Base-by-base conservation (phyloP, 2,888 invertebrate species). In the Tipula lateralis region DNA sequence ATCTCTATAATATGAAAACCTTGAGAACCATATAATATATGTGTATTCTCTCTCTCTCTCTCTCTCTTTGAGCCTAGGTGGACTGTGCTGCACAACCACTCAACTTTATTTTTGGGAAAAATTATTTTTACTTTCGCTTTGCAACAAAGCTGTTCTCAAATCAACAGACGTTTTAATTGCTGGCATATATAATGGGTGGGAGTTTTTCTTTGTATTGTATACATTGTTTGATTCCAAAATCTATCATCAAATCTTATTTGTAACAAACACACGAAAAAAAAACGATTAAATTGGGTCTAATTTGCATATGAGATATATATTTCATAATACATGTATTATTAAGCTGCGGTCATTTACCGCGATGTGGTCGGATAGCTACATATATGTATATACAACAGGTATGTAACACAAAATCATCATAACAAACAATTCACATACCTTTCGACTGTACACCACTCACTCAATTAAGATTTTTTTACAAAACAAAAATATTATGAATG, bases 81-180 rank as follows among this genome's bases (percentile, higher is more conserved):
- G n/a, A 24, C 24, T 24, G 66, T 24, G 9, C n/a, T 39, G 13
- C 2, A 66, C 66, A 66, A 66, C 66, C 66, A 44, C 44, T 44
- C 44, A n/a, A n/a, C 5, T 50, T 50, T 50, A 50, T 9, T 66
- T 50, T 66, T 66, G 24, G 66, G 24, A 66, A 66, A 66, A 66
- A 66, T 66, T 66, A 66, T 66, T 66, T 66, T 66, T 19, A 66
- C 66, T 66, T 66, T 66, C 66, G 66, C 66, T 66, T 66, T 24
- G 24, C 66, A 66, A 50, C 44, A 36, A 32, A 6, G 32, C 6
- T 32, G 32, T 32, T 32, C 32, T 32, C 32, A 32, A 32, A 36
- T 9, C 7, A 36, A 36, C 12, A 9, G 12, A 36, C 12, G 12
- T 36, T n/a, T 44, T 44, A 16, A 44, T n/a, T 66, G 24, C 24